Base-by-base conservation (phyloP, 2,113 vertebrate species). In the Centrocercus urophasianus region DNA sequence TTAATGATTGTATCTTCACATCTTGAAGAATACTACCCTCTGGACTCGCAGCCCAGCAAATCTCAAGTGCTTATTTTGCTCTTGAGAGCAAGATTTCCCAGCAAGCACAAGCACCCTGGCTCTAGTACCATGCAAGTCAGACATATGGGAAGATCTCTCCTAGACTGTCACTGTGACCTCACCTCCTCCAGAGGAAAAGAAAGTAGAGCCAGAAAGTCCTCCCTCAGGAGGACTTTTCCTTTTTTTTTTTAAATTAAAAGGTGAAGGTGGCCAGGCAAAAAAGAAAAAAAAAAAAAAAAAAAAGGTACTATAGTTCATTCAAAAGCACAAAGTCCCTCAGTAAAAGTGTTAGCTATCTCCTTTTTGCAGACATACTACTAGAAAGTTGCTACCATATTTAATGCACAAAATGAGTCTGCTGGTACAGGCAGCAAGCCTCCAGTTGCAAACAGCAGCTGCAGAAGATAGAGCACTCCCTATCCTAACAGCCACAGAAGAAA, bases 71-170 rank as follows among this genome's bases (percentile, higher is more conserved):
- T 47, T 59, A 10, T 52, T 93, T 48, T 27, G 40, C 36, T 73
- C 24, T 40, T 25, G 57, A 65, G 40, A 21, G 36, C 8, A 47
- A 20, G 36, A 87, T 60, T 82, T 72, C 38, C 42, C 69, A 88
- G 28, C 0, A 0, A 77, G 32, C 28, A 77, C 57, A 48, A 43
- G 32, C 18, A 45, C 0, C 0, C n/a, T 77, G 70, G 42, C 24
- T 83, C n/a, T 50, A 15, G 36, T 11, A 17, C 27, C 45, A 34
- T 24, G 27, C 14, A 93, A 88, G 27, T 10, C 1, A 1, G 69
- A 59, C 18, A 6, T 3, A 59, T 60, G 22, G 17, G 22, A 60
- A 89, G 57, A 59, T 38, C 15, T 38, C 15, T 7, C 16, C 77
- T 50, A 63, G 27, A 66, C 30, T 84, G 65, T 47, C 32, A 71